Conservation (phyloP, 2,888 invertebrate genomes). For the Diaprepes abbreviatus region DNA sequence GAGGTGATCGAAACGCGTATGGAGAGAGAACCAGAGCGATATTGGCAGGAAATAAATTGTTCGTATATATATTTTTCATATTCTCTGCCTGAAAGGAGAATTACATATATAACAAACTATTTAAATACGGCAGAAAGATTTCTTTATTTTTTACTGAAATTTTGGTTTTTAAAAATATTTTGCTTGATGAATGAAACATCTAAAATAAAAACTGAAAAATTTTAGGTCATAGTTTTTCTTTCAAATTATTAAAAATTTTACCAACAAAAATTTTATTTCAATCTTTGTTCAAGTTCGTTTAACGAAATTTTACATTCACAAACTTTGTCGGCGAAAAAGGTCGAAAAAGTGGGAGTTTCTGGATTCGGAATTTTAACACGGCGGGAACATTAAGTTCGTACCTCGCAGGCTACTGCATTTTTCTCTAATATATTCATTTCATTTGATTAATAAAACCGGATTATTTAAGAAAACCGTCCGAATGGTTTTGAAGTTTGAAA, state of each 20-base stretch:
- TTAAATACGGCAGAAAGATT: too few relatives aligned
- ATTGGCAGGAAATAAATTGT: too few relatives aligned
- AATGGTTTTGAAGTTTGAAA: slow-evolving; percentile 32
- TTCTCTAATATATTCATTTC: slow-evolving; percentile 40
- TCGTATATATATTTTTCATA: too few relatives aligned
- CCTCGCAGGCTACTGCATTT: slow-evolving; percentile 31
- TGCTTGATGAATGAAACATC: too few relatives aligned
- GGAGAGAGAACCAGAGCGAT: too few relatives aligned
- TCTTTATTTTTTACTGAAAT: too few relatives aligned
- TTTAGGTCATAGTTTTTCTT: slow-evolving; percentile 38
- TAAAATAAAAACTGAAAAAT: too few relatives aligned
- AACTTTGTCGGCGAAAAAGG: slow-evolving; percentile 27
- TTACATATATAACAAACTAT: too few relatives aligned
- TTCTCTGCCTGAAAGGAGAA: too few relatives aligned
- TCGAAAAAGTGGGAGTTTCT: slow-evolving; percentile 31
- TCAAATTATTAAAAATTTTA: slow-evolving; percentile 34
- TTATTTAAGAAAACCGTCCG: slow-evolving; percentile 27
- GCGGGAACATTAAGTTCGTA: slow-evolving; percentile 29
- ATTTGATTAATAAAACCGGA: slow-evolving; percentile 35
- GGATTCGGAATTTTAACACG: slow-evolving; percentile 26
- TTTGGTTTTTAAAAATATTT: too few relatives aligned
- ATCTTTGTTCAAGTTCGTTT: slow-evolving; percentile 42
- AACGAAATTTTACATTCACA: slow-evolving; percentile 37
- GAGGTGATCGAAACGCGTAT: too few relatives aligned
- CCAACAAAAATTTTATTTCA: slow-evolving; percentile 40